Evolutionary conservation across 2,888 invertebrate genomes (phyloP), one percentile per base, ranked within the genome.

Genomic region (Spilarctia lutea): DNA sequence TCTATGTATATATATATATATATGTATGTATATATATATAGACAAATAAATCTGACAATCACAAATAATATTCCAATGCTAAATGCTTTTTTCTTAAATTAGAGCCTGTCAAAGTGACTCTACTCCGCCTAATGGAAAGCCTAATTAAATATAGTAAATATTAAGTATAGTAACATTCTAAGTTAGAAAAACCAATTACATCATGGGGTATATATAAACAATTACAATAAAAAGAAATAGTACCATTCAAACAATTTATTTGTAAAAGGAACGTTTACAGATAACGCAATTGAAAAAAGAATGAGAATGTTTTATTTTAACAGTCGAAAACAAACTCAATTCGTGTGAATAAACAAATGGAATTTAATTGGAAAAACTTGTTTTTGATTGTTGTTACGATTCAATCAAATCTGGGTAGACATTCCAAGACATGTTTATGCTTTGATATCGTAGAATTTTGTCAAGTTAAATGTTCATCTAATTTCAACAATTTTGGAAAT

Each of bases 311-410:
- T 89, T 81, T 78, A 80, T 74, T 83, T 80, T 67, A 75, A 68
- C 79, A 84, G 87, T 85, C 82, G n/a, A 80, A 84, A 89, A 86
- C 88, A 86, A 82, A 78, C 85, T 88, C 82, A 77, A 84, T 83
- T 77, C 79, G 81, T 84, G 80, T 82, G 85, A 89, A 87, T 87
- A 87, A 90, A 88, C 88, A 87, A 91, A 85, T 83, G 87, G 87
- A 89, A 92, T 92, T 91, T 91, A 88, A 89, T 90, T 89, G 88
- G 83, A 88, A 87, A 82, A 84, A 86, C 83, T 86, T 84, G 83
- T 86, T 86, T 86, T 86, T 79, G 74, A 86, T 85, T 86, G 81
- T 80, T 81, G 76, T 80, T 83, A 79, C 81, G 77, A 79, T 85
- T 85, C 81, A 85, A 87, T 89, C 81, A 83, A 82, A 82, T 77